Conservation (phyloP, 2,113 vertebrate species). For the Corythaixoides concolor region DNA sequence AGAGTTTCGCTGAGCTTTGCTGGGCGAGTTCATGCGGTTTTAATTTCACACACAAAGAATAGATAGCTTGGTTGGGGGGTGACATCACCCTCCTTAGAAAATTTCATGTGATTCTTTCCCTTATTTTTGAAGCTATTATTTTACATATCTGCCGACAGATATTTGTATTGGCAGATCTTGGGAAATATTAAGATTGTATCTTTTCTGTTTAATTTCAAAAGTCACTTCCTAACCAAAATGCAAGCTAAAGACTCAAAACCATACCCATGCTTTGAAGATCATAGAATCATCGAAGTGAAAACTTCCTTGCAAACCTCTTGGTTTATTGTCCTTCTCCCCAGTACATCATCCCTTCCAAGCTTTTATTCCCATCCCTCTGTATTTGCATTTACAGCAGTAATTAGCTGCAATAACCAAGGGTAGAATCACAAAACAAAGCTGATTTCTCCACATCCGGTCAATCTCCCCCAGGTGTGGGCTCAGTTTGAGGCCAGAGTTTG, state of each 20-base stretch:
- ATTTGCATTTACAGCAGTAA: background rate
- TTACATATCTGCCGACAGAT: slow-evolving; percentile 42
- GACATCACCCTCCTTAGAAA: slow-evolving; percentile 54
- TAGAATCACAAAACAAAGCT: background rate
- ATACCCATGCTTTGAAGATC: background rate
- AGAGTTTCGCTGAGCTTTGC: slow-evolving; percentile 30
- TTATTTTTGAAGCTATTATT: slow-evolving; percentile 52
- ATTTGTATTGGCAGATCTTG: slow-evolving; percentile 57
- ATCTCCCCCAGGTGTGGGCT: background rate
- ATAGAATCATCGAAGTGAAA: background rate
- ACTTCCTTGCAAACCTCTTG: background rate
- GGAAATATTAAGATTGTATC: slow-evolving; percentile 2
- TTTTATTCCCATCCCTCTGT: background rate
- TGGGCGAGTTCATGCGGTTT: slow-evolving; percentile 15
- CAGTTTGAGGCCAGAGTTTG: background rate
- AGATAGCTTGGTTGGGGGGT: background rate
- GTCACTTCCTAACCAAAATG: background rate
- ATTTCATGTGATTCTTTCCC: background rate
- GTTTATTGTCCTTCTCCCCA: background rate
- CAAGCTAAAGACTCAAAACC: background rate
- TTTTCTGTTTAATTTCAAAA: slow-evolving; percentile 6
- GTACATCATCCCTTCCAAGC: background rate
- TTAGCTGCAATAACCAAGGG: background rate
- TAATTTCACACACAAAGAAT: slow-evolving; percentile 58
- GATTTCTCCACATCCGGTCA: background rate